phyloP scores from a whole-genome alignment of 2,113 vertebrate genomes.

The Cacatua alba region DNA sequence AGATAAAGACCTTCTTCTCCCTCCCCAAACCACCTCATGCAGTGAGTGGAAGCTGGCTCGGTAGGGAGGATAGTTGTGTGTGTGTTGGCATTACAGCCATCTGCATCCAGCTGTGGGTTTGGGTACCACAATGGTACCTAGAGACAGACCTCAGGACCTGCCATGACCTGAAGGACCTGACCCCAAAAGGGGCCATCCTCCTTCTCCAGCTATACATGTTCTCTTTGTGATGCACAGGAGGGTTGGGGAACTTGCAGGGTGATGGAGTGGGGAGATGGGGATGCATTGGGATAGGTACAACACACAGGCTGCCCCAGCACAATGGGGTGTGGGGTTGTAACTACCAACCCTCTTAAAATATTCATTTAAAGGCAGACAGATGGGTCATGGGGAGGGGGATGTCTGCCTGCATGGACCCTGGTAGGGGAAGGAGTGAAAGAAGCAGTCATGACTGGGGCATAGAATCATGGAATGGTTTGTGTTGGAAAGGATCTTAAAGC shows the following conservation, averaged over 20 bases:
- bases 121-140: rapidly evolving
- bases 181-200: background rate
- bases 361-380: too few species aligned
- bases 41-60: background rate
- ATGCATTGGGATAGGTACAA: rapidly evolving
- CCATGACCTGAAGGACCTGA: background rate
- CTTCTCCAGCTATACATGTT: background rate
- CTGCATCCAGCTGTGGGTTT: background rate
- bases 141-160: background rate
- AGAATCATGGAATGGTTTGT: background rate
- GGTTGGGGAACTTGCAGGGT: background rate
- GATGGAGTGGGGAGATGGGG: background rate
- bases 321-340: too few species aligned
- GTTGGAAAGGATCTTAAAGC: background rate
- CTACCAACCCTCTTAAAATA: too few species aligned
- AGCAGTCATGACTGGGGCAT: too few species aligned
- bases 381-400: too few species aligned
- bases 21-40: rapidly evolving
- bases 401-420: too few species aligned
- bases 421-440: too few species aligned
- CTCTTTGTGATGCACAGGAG: rapidly evolving
- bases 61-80: rapidly evolving
- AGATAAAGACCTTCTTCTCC: background rate
- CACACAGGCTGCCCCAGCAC: background rate
- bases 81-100: rapidly evolving